Evolutionary conservation across 2,888 invertebrate genomes (phyloP).

Genomic region (Arctia plantaginis): DNA sequence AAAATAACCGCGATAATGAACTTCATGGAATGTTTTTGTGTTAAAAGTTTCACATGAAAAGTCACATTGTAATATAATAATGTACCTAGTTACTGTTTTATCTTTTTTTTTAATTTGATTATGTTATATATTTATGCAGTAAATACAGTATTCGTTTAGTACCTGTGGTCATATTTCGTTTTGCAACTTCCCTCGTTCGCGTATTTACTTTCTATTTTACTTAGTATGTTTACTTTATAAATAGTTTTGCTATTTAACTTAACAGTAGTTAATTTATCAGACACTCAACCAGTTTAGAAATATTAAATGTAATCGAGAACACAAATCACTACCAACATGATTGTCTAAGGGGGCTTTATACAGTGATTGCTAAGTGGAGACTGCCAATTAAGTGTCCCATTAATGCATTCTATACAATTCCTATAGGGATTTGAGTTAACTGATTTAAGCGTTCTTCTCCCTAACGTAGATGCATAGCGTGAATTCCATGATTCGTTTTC

Average conservation of each 20-base stretch:
- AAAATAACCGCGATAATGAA: slow-evolving; percentile 47
- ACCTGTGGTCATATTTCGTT: slow-evolving; percentile 27
- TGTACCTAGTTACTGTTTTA: slow-evolving; percentile 3
- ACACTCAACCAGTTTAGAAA: slow-evolving; percentile 36
- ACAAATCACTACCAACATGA: slow-evolving; percentile 33
- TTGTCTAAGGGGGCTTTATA: slow-evolving; percentile 30
- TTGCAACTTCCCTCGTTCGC: slow-evolving; percentile 3
- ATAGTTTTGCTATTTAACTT: slow-evolving; percentile 25
- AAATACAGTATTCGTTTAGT: slow-evolving; percentile 24
- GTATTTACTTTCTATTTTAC: slow-evolving; percentile 2
- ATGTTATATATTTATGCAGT: slow-evolving; percentile 25
- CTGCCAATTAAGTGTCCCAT: slow-evolving; percentile 45
- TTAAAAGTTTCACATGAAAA: slow-evolving; percentile 26
- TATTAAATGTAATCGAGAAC: slow-evolving; percentile 29
- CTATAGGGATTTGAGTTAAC: slow-evolving; percentile 49
- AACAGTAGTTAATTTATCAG: slow-evolving; percentile 20
- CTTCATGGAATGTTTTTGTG: slow-evolving; percentile 29
- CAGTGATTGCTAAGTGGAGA: slow-evolving; percentile 22
- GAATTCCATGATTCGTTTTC: slow-evolving; percentile 60
- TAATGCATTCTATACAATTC: slow-evolving; percentile 42
- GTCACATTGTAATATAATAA: slow-evolving; percentile 21
- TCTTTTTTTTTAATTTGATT: slow-evolving; percentile 12
- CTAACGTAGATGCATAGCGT: slow-evolving; percentile 38
- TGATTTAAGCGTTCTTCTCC: slow-evolving; percentile 51
- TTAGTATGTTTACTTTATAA: background rate